Evolutionary conservation across 1,140 invertebrate genomes (phyloP), one percentile per base, ranked within the genome.

Genomic region (Cataglyphis hispanica): DNA sequence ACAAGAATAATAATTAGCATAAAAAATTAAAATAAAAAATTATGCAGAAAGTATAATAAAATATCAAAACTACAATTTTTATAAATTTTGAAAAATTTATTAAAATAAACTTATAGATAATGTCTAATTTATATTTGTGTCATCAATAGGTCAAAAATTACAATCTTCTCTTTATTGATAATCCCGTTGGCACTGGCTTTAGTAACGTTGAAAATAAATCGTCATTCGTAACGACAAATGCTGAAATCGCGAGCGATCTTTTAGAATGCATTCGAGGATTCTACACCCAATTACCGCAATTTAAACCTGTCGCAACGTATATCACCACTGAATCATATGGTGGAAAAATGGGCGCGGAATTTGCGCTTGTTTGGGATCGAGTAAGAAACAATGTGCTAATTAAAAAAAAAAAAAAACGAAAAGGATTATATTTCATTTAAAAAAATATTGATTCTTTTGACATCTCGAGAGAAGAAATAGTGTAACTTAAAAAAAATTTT

Each of bases 291-390:
- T 91, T 97, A 86, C 96, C 97, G 0, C 95, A 97, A 87, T 98
- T 98, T 91, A 95, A 96, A 90, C 95, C 93, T 6, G 96, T 97
- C 4, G 97, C 97, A 0, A 95, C 98, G 19, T 98, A 98, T 88
- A 98, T 98, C 64, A 97, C 97, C 84, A 97, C 96, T 34, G 97
- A 98, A 93, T 98, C 98, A 0, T 98, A 98, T 94, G 98, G 98
- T 19, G 98, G 98, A 0, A 99, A 99, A 95, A 98, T 98, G 97
- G 97, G 97, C 0, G 96, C 97, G 11, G 97, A 98, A 88, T 98
- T 98, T 91, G 97, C 96, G 0, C 92, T 96, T 34, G 89, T 94
- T 43, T 95, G 97, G 92, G 94, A 96, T 88, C 94, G 96, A 93
- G 97, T 97, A 94, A 91, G 86, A 58, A 34, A 89, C 3, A n/a